phyloP scores from a whole-genome alignment of 2,797 vertebrate species.

The Dicrostonyx torquatus region DNA sequence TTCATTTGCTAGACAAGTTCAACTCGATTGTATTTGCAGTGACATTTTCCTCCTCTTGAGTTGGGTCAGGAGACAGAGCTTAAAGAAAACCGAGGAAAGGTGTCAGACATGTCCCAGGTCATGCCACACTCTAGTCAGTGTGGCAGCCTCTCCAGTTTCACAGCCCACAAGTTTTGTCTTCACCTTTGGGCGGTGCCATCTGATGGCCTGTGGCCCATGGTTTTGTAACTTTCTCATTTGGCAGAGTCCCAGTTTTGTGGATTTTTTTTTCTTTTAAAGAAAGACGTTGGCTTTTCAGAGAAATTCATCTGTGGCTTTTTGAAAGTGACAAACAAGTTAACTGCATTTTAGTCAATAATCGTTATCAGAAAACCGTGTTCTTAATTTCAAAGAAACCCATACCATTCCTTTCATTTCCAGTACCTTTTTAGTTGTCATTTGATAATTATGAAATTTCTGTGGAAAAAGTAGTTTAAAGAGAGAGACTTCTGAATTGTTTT shows the following conservation, averaged over 20 bases:
- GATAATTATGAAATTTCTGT: constrained; percentile 49
- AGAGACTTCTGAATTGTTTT: constrained; percentile 12
- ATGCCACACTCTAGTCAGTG: neutral
- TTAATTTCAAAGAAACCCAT: constrained; percentile 72
- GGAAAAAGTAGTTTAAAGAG: constrained; percentile 17
- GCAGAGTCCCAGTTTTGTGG: constrained; percentile 77
- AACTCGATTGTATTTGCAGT: neutral
- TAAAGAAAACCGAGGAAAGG: neutral
- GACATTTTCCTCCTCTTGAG: neutral
- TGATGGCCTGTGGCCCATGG: neutral
- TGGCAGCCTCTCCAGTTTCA: neutral
- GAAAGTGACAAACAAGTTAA: constrained; percentile 76
- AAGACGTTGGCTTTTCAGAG: constrained; percentile 78
- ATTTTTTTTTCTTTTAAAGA: constrained; percentile 62
- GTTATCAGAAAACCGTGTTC: constrained; percentile 73
- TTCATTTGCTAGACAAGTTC: neutral
- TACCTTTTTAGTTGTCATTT: constrained; percentile 47
- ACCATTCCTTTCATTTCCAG: constrained; percentile 50
- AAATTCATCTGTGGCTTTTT: constrained; percentile 81
- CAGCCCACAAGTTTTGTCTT: neutral
- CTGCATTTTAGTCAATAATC: constrained; percentile 75
- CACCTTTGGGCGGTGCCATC: neutral
- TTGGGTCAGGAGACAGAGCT: neutral
- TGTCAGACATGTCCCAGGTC: neutral
- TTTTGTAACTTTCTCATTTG: constrained; percentile 72